Base-by-base conservation (phyloP, 2,797 vertebrate species). In the Enteromius fasciolatus region DNA sequence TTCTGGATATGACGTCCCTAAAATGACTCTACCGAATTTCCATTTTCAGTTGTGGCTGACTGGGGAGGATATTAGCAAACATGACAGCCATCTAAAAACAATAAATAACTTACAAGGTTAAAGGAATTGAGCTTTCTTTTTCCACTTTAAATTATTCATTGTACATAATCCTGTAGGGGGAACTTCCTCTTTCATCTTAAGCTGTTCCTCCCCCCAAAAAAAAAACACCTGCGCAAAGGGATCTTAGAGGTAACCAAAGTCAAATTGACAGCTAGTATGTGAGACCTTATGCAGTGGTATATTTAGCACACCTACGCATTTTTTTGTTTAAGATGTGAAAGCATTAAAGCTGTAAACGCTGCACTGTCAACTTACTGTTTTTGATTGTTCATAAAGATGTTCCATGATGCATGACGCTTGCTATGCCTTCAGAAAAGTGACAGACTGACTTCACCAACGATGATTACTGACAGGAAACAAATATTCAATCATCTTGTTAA, bases 101-200 rank as follows among this genome's bases (percentile, higher is more conserved):
- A 87, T 85, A 83, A 87, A 90, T 86, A 90, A 86, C 80, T 87
- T 85, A 89, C 75, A 85, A 87, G 85, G 84, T 87, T 83, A 86
- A 84, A 84, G 50, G 86, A 87, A 88, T 86, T 84, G 81, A 81
- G 82, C 82, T 87, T 84, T 86, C 83, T 76, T 85, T 82, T 84
- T 83, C 81, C 80, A 33, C 52, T 50, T 80, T 89, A 63, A 89
- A 90, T 89, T 84, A 90, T 90, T 86, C 82, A 90, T 85, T n/a
- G 61, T 77, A 86, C 86, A 88, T 88, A 85, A 88, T 88, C 75
- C 81, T 84, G 76, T 64, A 83, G 77, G 70, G 70, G 77, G 54
- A 80, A 84, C 75, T 76, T 81, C 11, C 66, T 69, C 86, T 89
- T 89, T 90, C 83, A 91, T 88, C 83, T 84, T 84, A 81, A 84